Evolutionary conservation across 92 coral and sea anemone genomes (phyloP).

Genomic region (Epizoanthus fatuus): DNA sequence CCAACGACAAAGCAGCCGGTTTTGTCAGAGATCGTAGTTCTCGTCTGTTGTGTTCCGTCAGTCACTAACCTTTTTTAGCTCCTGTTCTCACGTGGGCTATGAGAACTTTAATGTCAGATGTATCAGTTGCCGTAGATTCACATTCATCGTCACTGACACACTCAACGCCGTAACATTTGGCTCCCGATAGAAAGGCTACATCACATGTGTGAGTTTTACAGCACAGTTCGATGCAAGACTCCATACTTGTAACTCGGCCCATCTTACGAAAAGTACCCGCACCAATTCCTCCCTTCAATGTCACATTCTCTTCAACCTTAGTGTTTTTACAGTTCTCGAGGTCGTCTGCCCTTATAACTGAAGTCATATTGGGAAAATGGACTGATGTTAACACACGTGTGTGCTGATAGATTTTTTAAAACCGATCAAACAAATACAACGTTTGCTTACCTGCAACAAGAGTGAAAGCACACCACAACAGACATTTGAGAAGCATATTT

Average conservation of each 20-base stretch:
- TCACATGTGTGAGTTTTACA: slow-evolving; percentile 95
- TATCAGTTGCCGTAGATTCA: slow-evolving; percentile 97
- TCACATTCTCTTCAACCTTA: slow-evolving; percentile 96
- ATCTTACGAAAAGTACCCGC: slow-evolving; percentile 98
- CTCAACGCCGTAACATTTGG: slow-evolving; percentile 98
- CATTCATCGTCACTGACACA: slow-evolving; percentile 99
- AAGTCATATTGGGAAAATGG: slow-evolving; percentile 9
- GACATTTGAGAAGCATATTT: slow-evolving; percentile 46
- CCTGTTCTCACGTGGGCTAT: slow-evolving; percentile 98
- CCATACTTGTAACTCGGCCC: slow-evolving; percentile 98
- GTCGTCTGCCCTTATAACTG: slow-evolving; percentile 62
- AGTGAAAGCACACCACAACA: slow-evolving; percentile 42
- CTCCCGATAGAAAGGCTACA: slow-evolving; percentile 97
- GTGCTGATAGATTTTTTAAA: slow-evolving; percentile 14
- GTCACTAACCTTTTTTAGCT: slow-evolving; percentile 91
- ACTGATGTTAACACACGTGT: slow-evolving; percentile 5
- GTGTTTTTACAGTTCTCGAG: slow-evolving; percentile 93
- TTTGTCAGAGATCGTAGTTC: neutral
- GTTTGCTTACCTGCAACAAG: slow-evolving; percentile 30
- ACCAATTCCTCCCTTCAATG: slow-evolving; percentile 96
- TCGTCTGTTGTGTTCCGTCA: neutral
- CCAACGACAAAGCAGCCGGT: slow-evolving; percentile 7
- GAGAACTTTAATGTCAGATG: slow-evolving; percentile 97
- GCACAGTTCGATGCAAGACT: slow-evolving; percentile 97
- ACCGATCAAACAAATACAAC: neutral